A percentile compares a stretch with the other conserved stretches of the same genome.
Evolutionary conservation across 2,113 vertebrate species (phyloP).

Genomic region (Protobothrops flavoviridis): DNA sequence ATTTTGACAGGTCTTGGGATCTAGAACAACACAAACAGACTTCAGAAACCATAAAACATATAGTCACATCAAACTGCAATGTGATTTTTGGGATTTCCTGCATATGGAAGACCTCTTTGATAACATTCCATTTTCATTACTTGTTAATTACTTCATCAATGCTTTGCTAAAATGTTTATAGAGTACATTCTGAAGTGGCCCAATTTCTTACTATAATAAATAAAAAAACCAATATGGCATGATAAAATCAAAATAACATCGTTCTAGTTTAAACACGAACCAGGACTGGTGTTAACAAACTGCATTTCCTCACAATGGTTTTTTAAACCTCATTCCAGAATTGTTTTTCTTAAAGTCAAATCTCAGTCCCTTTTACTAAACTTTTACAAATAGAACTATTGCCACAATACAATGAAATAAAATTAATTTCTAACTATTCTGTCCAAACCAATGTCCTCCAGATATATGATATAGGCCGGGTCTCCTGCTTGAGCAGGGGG

Average conservation of each 20-base stretch:
- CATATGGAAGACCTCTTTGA: background rate
- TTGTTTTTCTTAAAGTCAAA: background rate
- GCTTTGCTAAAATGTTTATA: background rate
- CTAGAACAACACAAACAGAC: background rate
- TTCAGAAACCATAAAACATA: background rate
- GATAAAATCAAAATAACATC: background rate
- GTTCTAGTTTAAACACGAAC: background rate
- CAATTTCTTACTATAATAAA: background rate
- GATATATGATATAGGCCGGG: no score
- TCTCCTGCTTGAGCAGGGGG: no score
- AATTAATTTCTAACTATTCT: background rate
- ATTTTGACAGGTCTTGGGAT: slow-evolving; percentile 67
- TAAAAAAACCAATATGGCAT: background rate
- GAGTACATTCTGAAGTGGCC: background rate
- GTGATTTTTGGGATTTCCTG: background rate
- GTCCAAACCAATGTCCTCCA: background rate
- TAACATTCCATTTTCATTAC: no score
- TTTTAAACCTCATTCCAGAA: background rate
- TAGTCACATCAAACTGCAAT: background rate
- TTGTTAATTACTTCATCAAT: background rate
- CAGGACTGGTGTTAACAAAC: background rate
- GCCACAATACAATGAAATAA: background rate
- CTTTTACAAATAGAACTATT: background rate
- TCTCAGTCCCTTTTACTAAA: background rate
- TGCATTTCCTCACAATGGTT: background rate